Percentiles rank a stretch among this genome's conserved stretches.
Conservation (phyloP, 2,797 vertebrate species). For the Mormyrus proboscirostris region DNA sequence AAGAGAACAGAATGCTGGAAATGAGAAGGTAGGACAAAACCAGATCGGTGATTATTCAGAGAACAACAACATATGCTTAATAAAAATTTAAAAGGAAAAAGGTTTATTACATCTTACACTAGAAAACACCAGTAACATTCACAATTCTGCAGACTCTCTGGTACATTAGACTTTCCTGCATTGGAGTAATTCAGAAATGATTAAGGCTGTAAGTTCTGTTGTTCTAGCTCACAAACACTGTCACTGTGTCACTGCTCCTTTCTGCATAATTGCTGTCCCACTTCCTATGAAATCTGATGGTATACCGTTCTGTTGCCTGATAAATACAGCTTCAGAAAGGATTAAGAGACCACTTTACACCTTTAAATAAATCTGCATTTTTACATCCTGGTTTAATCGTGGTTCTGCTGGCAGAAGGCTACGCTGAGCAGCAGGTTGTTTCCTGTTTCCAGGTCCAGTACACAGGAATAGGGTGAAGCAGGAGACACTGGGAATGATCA, state of each 20-base stretch:
- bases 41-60: not conserved
- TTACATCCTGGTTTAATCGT: not conserved
- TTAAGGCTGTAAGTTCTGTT: not conserved
- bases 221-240: not conserved
- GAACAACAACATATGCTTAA: not conserved
- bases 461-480: not conserved
- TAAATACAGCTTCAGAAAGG: not conserved
- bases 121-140: not conserved
- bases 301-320: not conserved
- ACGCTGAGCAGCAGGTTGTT: not conserved
- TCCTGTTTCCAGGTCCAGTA: not conserved
- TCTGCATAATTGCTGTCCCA: not conserved
- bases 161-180: not conserved
- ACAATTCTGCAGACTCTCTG: not conserved
- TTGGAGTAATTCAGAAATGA: not conserved
- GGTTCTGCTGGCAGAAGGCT: not conserved
- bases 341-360: not conserved
- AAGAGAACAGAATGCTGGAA: conserved; percentile 64
- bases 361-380: not conserved
- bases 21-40: not conserved
- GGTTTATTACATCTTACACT: not conserved
- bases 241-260: not conserved
- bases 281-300: not conserved
- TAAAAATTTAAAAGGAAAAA: not conserved
- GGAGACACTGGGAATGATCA: not conserved